Evolutionary conservation across 2,797 vertebrate genomes (phyloP).

Genomic region (Gymnopithys bicolor): DNA sequence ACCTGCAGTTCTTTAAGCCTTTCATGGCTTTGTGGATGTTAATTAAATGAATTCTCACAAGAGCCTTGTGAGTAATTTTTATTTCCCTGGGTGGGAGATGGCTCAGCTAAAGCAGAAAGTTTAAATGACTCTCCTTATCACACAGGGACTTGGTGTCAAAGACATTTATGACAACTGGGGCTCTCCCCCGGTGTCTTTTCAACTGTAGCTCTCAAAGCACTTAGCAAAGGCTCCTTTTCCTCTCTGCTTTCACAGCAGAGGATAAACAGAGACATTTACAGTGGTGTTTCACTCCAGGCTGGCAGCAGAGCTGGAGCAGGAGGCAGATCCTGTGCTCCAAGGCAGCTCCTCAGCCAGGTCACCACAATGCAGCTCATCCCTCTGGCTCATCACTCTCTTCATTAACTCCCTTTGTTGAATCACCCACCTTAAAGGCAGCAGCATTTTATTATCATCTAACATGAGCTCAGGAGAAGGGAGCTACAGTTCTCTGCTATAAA

Average conservation of each 20-base stretch:
- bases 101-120: constrained; percentile 23
- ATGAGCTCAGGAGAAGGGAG: neutral
- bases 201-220: neutral
- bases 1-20: constrained; percentile 22
- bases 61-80: neutral
- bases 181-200: neutral
- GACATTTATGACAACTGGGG: constrained; percentile 11
- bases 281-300: neutral
- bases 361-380: neutral
- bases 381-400: neutral
- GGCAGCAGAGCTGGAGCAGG: neutral
- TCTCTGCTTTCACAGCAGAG: neutral
- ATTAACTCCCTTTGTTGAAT: neutral
- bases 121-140: constrained; percentile 37
- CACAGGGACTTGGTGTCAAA: neutral
- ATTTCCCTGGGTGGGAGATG: neutral
- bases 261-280: neutral
- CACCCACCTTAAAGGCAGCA: neutral
- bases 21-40: neutral
- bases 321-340: neutral
- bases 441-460: neutral
- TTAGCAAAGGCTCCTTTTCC: neutral
- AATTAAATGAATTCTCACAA: constrained; percentile 50
- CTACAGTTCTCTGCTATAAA: neutral
- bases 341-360: neutral